Base-by-base conservation (phyloP, 2,113 vertebrate genomes). In the Chiloscyllium plagiosum region DNA sequence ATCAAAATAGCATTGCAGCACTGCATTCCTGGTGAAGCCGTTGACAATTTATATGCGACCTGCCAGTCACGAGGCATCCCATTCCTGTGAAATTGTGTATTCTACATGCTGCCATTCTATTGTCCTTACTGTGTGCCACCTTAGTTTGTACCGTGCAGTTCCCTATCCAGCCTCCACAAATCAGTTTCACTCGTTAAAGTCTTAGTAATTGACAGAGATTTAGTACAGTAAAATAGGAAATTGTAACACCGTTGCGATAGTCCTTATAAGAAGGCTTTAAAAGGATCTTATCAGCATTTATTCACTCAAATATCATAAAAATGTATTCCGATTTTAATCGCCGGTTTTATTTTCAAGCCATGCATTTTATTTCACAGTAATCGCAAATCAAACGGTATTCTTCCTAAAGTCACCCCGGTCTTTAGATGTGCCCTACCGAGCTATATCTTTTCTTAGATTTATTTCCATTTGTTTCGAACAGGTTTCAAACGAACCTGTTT, bases 201-300 rank as follows among this genome's bases (percentile, higher is more conserved):
- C 92, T 69, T 42, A 69, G 92, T 70, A 94, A 94, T 69, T 70
- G 92, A 94, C 92, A 70, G 19, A 94, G 92, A 69, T 94, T 94
- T 94, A 94, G 69, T 94, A 69, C 69, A 4, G 66, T 26, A 47
- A 22, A 37, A 61, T 33, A 90, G 52, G 29, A 33, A 90, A 66
- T 68, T 66, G 65, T 8, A 66, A n/a, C 37, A 66, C 19, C 37
- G 22, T 94, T 42, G 92, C 37, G n/a, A n/a, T 47, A 42, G n/a
- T 61, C 24, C 65, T 94, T 94, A 22, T 70, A n/a, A 26, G 37
- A 17, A 92, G 29, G 61, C 33, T 92, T 92, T 65, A 65, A 70
- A 47, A 42, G 65, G 20, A 42, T 70, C 66, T 42, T 47, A 42
- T 26, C 24, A 19, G 12, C 47, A 47, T 47, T 47, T 26, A 37